Evolutionary conservation across 2,113 vertebrate genomes (phyloP).

Genomic region (Zapus hudsonius): DNA sequence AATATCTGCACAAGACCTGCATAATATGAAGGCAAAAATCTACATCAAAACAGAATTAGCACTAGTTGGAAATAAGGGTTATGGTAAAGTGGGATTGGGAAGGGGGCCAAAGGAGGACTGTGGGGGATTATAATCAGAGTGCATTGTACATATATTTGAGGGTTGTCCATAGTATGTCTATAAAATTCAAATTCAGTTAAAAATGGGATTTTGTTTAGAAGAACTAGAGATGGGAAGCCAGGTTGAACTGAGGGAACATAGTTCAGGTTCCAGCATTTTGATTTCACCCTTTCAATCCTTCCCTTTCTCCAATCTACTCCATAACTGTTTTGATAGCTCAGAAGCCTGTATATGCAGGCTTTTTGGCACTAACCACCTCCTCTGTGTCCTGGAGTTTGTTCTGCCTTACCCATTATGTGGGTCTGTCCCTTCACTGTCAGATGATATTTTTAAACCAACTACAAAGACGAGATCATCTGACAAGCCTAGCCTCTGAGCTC

Average conservation of each 20-base stretch:
- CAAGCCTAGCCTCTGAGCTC: background rate
- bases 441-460: background rate
- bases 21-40: no score
- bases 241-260: background rate
- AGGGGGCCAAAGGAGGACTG: no score
- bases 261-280: background rate
- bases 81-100: no score
- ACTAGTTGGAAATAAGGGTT: no score
- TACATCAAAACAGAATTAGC: no score
- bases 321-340: background rate
- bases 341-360: background rate
- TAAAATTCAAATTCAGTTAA: background rate
- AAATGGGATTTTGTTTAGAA: slow-evolving; percentile 2
- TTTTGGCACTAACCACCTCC: background rate
- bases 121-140: no score
- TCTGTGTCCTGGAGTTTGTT: background rate
- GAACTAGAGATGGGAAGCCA: background rate
- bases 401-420: background rate
- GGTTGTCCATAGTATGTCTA: background rate
- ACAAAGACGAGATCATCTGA: background rate
- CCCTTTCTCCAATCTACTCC: background rate
- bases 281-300: background rate
- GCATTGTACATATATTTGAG: no score
- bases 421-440: background rate
- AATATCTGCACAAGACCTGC: no score